Conservation (phyloP, 2,888 invertebrate species). For the Conistra vaccinii region DNA sequence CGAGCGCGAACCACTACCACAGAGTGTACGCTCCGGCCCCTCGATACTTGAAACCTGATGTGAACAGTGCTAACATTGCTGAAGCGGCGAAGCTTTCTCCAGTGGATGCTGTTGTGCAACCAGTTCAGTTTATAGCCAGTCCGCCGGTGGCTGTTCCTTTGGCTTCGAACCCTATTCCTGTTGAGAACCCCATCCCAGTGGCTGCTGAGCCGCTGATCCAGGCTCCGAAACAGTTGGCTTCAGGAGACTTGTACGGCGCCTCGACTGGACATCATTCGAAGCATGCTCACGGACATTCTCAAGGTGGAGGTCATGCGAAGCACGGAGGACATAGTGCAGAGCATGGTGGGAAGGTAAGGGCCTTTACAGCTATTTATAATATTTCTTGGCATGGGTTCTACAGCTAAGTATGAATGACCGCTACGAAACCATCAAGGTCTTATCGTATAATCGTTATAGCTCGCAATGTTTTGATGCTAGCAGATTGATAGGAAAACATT, state of each 20-base stretch:
- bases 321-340: slow-evolving; percentile 88
- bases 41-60: slow-evolving; percentile 74
- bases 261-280: slow-evolving; percentile 78
- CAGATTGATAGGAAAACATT: not conserved
- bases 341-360: slow-evolving; percentile 89
- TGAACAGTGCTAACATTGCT: slow-evolving; percentile 71
- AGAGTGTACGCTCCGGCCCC: slow-evolving; percentile 78
- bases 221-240: slow-evolving; percentile 70
- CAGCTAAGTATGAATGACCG: not conserved
- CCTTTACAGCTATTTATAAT: slow-evolving; percentile 2
- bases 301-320: slow-evolving; percentile 90
- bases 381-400: not conserved
- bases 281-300: slow-evolving; percentile 79
- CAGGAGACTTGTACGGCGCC: slow-evolving; percentile 73
- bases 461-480: not conserved
- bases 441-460: not conserved
- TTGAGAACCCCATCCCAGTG: slow-evolving; percentile 63
- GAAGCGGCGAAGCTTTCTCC: slow-evolving; percentile 45
- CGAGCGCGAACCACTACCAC: slow-evolving; percentile 87
- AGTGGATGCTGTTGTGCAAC: slow-evolving; percentile 54
- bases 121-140: slow-evolving; percentile 68
- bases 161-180: slow-evolving; percentile 62
- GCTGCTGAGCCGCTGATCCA: slow-evolving; percentile 68
- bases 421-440: not conserved
- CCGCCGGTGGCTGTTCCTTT: slow-evolving; percentile 65